Evolutionary conservation across 2,888 invertebrate species (phyloP), one percentile per base, ranked within the genome.

Genomic region (Sericinus montela): DNA sequence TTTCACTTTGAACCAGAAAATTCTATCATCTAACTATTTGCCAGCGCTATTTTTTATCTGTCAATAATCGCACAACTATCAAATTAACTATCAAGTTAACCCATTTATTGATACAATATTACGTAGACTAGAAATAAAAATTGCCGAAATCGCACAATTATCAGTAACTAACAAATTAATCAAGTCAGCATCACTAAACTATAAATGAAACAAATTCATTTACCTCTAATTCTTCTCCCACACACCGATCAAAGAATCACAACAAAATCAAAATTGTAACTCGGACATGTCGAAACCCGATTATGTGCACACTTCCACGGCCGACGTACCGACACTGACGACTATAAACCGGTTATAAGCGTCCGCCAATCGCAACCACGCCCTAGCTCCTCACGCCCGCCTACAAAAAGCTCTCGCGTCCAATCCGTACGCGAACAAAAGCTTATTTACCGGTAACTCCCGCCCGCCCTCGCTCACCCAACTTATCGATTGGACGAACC

Each of bases 401-500:
- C 80, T 65, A 55, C 48, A 23, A 32, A 19, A 19, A 16, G 28
- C 16, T 13, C n/a, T n/a, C 44, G 48, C 53, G 6, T 55, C 85
- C 80, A 86, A 80, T 77, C 57, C 42, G 40, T 36, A 10, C 3
- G 35, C 55, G 46, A 54, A 63, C 65, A 86, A 66, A 81, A 76
- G 75, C 64, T 86, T 88, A 88, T 85, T 88, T 88, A 88, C 87
- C 68, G 61, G 53, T 65, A 75, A 63, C 80, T 63, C 70, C 80
- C 79, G 77, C 78, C 83, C 81, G 75, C 83, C 73, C 68, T 62
- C 62, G 54, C 69, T 72, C 64, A 67, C 79, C 72, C 67, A 66
- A 63, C 60, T 67, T 87, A 88, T 88, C 87, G 87, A 88, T 88
- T 85, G 83, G 83, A 70, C 77, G 58, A 65, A 65, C 70, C 69